Base-by-base conservation (phyloP, 2,113 vertebrate genomes). In the Anhinga rufa region DNA sequence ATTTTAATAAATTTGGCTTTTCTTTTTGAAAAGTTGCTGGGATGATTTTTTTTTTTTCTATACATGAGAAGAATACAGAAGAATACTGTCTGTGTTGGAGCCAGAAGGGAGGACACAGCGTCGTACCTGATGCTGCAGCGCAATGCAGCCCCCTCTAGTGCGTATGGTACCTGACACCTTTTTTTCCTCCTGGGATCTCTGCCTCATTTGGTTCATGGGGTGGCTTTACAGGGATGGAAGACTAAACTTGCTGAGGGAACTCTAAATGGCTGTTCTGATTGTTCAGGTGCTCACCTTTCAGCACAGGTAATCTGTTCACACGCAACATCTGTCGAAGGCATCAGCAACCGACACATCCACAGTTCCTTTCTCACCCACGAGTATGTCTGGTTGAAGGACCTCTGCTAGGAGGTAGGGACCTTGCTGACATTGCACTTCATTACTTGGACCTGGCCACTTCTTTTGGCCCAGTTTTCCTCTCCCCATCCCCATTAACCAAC, bases 151-250 rank as follows among this genome's bases (percentile, higher is more conserved):
- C 21, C 5, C 54, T 82, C 55, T 31, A 69, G 42, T 2, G 1
- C 0, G 0, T 64, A 18, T 1, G 4, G 26, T 57, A 51, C 40
- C 32, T 1, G 1, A 38, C 19, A 44, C 14, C 9, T 13, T 21
- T 61, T 86, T 60, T 76, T 28, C 10, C 25, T 57, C 24, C 38
- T 1, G 3, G 34, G 15, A 54, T 66, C 38, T 60, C 44, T 65
- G 38, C 9, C 21, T 88, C n/a, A 24, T 24, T 72, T 83, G 14
- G 17, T 52, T 78, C 34, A 54, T 9, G 38, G 34, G 5, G 34
- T 66, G 31, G 52, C n/a, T 72, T 78, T 52, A 28, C 29, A 72
- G 40, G 24, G 24, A 8, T 29, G 40, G 22, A 57, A 81, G 54
- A 42, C 6, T 62, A n/a, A 90, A 46, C 14, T 58, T 21, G 5